A percentile compares a stretch with the other conserved stretches of the same genome.
Conservation (phyloP, 2,888 invertebrate species). For the Apeira syringaria region DNA sequence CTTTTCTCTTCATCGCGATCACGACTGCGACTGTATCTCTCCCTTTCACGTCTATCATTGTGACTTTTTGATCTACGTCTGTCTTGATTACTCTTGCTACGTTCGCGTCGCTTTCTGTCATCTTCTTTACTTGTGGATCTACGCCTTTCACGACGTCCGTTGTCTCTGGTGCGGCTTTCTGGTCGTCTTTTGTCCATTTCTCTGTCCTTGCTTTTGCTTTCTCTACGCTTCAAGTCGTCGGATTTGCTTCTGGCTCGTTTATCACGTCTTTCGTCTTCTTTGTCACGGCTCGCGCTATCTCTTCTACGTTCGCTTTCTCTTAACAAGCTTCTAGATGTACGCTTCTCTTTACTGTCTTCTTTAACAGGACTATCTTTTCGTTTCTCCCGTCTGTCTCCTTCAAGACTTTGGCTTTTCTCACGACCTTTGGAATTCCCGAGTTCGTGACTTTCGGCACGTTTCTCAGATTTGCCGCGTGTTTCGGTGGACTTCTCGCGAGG, state of each 20-base stretch:
- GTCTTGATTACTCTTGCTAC: constrained; percentile 19
- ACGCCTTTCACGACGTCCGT: constrained; percentile 2
- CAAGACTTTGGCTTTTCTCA: constrained; percentile 3
- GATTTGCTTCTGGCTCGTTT: constrained; percentile 9
- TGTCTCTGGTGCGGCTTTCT: constrained; percentile 8
- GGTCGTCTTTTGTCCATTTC: constrained; percentile 2
- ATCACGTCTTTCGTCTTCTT: constrained; percentile 16
- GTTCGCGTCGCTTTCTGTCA: constrained; percentile 11
- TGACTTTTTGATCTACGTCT: constrained; percentile 16
- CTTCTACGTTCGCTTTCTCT: constrained; percentile 11
- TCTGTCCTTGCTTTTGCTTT: constrained; percentile 9
- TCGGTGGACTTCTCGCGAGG: constrained; percentile 14
- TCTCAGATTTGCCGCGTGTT: constrained; percentile 2
- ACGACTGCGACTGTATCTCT: constrained; percentile 39
- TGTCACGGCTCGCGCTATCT: constrained; percentile 23
- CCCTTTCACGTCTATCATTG: constrained; percentile 5
- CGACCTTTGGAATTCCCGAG: constrained; percentile 13
- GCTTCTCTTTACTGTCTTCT: constrained; percentile 7
- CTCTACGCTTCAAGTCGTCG: constrained; percentile 11
- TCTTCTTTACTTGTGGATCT: constrained; percentile 17
- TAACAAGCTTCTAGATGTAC: neutral
- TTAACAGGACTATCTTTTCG: neutral
- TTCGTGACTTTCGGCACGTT: constrained; percentile 10
- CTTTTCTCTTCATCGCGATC: constrained; percentile 32
- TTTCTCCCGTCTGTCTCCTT: neutral